Evolutionary conservation across 2,888 invertebrate genomes (phyloP).

Genomic region (Scelioninae gen. 1): DNA sequence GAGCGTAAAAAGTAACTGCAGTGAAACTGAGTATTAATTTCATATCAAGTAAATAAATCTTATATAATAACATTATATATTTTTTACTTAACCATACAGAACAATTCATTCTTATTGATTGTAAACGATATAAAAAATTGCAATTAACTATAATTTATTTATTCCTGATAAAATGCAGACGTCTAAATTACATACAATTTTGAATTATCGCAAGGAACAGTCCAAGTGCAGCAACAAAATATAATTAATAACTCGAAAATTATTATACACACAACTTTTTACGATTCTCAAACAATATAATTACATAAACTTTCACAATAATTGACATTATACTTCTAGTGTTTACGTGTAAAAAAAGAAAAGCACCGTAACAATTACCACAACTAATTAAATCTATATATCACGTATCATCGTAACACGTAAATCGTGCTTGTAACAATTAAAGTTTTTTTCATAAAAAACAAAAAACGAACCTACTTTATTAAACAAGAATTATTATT

Average conservation of each 20-base stretch:
- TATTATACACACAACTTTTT: conserved; percentile 27
- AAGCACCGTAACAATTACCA: conserved; percentile 18
- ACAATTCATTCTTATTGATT: conserved; percentile 3
- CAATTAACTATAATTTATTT: background rate
- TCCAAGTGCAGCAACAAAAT: too few relatives aligned
- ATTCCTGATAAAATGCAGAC: conserved; percentile 11
- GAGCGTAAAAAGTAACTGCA: background rate
- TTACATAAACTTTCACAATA: conserved; percentile 50
- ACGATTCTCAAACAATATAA: conserved; percentile 32
- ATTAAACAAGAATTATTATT: too few relatives aligned
- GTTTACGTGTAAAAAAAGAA: conserved; percentile 33
- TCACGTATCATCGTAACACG: background rate
- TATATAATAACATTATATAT: too few relatives aligned
- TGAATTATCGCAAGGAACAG: too few relatives aligned
- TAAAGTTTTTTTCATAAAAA: too few relatives aligned
- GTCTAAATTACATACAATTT: too few relatives aligned
- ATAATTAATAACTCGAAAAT: too few relatives aligned
- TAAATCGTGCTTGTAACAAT: too few relatives aligned
- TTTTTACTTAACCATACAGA: background rate
- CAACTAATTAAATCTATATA: conserved; percentile 21
- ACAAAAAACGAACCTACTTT: too few relatives aligned
- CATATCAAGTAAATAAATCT: background rate
- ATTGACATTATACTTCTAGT: conserved; percentile 20
- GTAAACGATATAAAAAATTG: background rate
- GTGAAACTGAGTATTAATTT: too few relatives aligned